Conservation (phyloP, 2,888 invertebrate species). For the Neoitamus cyanurus region DNA sequence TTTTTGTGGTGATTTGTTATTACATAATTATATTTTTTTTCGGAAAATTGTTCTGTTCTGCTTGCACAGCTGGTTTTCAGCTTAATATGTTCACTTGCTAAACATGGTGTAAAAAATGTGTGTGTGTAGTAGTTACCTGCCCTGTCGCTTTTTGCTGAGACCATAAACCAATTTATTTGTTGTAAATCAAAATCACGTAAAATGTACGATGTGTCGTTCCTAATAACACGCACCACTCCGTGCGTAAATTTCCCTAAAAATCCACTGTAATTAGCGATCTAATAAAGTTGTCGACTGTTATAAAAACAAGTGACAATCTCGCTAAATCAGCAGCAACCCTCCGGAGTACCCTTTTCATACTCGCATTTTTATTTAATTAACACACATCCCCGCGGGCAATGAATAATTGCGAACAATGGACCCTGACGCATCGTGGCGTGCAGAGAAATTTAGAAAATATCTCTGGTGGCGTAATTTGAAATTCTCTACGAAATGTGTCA, state of each 20-base stretch:
- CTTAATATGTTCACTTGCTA: too few species aligned
- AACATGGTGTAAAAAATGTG: too few species aligned
- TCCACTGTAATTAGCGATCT: not conserved
- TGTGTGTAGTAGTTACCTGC: too few species aligned
- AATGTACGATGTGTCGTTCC: not conserved
- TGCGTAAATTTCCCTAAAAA: not conserved
- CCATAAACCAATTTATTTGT: too few species aligned
- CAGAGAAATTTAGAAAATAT: not conserved
- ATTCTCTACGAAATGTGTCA: not conserved
- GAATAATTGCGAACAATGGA: not conserved
- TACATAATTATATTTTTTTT: too few species aligned
- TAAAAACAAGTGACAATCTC: not conserved
- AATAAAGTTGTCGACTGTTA: not conserved
- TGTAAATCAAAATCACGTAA: not conserved
- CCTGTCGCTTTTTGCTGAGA: too few species aligned
- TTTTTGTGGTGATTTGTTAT: too few species aligned
- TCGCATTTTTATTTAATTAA: not conserved
- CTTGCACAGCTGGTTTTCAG: too few species aligned
- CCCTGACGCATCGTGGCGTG: not conserved
- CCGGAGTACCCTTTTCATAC: not conserved
- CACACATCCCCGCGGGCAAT: not conserved
- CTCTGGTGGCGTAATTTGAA: not conserved
- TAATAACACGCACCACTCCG: too few species aligned
- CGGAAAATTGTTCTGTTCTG: too few species aligned
- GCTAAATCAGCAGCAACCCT: not conserved